Conservation (phyloP, 2,797 vertebrate species). For the Cichlasoma orientale region DNA sequence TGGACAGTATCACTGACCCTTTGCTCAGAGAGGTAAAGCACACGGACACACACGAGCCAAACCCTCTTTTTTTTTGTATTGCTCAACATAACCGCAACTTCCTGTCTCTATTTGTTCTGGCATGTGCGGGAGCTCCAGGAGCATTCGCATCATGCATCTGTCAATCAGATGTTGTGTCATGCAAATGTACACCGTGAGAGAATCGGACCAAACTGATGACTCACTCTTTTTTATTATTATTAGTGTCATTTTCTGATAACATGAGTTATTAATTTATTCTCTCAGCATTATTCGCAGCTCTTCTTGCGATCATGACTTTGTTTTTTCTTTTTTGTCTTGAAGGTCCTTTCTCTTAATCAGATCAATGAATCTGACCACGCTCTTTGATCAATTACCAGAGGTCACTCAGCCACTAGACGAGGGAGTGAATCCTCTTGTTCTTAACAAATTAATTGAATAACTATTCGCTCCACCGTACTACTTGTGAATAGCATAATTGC, state of each 20-base stretch:
- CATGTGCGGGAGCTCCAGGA: constrained; percentile 51
- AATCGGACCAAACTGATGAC: constrained; percentile 55
- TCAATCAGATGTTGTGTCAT: constrained; percentile 69
- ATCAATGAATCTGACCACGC: constrained; percentile 57
- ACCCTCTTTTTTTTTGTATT: neutral
- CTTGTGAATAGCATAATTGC: constrained; percentile 81
- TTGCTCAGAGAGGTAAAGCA: constrained; percentile 90
- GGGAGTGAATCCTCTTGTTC: constrained; percentile 64
- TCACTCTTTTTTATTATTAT: constrained; percentile 47
- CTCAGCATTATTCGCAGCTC: constrained; percentile 1
- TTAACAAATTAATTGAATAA: constrained; percentile 73
- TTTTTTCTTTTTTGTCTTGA: neutral
- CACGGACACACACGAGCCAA: constrained; percentile 21
- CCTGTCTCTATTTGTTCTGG: constrained; percentile 59
- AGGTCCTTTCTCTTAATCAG: constrained; percentile 15
- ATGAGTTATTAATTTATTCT: constrained; percentile 20
- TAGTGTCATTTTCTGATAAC: constrained; percentile 22
- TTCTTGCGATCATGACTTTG: constrained; percentile 13
- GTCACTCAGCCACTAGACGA: constrained; percentile 60
- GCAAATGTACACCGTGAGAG: constrained; percentile 57
- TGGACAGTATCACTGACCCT: constrained; percentile 92
- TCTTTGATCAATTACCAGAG: constrained; percentile 65
- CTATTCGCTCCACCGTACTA: constrained; percentile 55
- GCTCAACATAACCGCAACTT: constrained; percentile 42
- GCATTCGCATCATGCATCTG: constrained; percentile 57